Evolutionary conservation across 2,113 vertebrate species (phyloP).

Genomic region (Dasypus novemcinctus): DNA sequence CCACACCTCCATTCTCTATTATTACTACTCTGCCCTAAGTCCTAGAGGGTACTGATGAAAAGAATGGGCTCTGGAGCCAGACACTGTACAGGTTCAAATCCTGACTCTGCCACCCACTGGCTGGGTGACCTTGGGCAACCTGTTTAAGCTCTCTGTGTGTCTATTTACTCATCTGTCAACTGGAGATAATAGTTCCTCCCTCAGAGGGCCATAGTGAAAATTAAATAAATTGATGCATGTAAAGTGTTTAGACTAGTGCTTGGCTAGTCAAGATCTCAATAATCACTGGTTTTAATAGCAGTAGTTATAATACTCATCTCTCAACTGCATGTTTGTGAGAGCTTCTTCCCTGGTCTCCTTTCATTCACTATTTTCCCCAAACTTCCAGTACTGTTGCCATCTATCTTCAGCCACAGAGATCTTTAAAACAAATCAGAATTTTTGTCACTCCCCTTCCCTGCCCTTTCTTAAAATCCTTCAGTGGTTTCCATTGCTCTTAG

Average conservation of each 20-base stretch:
- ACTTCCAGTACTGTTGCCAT: not conserved
- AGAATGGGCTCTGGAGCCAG: not conserved
- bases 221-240: fast-evolving
- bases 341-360: too few species aligned
- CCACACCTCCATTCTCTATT: not conserved
- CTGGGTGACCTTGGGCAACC: not conserved
- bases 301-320: not conserved
- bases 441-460: too few species aligned
- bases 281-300: not conserved
- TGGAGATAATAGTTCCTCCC: not conserved
- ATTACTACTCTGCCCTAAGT: not conserved
- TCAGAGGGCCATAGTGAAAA: not conserved
- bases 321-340: fast-evolving
- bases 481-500: not conserved
- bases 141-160: not conserved
- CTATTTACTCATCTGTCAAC: not conserved
- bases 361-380: not conserved
- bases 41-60: not conserved
- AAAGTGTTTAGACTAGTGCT: not conserved
- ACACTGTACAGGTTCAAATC: not conserved
- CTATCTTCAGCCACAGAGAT: not conserved
- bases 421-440: not conserved
- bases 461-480: not conserved
- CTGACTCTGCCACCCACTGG: too few species aligned
- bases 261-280: not conserved